Evolutionary conservation across 2,797 vertebrate genomes (phyloP).

Genomic region (Mormyrops boulengeri): DNA sequence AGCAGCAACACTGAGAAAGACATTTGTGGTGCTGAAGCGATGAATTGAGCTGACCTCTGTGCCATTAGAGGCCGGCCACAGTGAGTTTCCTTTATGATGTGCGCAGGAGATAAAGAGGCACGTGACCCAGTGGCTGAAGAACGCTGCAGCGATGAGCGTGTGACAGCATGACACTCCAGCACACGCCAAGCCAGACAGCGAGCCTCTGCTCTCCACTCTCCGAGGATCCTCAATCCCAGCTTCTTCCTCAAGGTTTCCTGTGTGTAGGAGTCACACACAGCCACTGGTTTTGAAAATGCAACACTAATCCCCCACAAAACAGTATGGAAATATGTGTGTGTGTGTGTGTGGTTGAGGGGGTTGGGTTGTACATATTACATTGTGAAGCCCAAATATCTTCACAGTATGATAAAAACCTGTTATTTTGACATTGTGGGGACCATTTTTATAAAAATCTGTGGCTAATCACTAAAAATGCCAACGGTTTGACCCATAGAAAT

Average conservation of each 20-base stretch:
- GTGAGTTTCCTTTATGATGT: neutral
- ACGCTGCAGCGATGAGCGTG: constrained; percentile 37
- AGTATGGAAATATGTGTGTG: neutral
- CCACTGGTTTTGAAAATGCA: constrained; percentile 17
- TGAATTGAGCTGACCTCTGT: neutral
- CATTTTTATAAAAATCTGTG: neutral
- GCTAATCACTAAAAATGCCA: neutral
- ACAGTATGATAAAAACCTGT: neutral
- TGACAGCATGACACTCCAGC: neutral
- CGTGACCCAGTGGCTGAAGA: constrained; percentile 54
- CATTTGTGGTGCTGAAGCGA: neutral
- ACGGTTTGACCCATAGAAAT: neutral
- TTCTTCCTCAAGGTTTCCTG: neutral
- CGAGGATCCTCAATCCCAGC: neutral
- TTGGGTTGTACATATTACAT: neutral
- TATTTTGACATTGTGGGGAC: neutral
- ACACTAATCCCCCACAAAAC: constrained; percentile 24
- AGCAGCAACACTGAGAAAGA: neutral
- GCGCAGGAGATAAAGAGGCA: constrained; percentile 53
- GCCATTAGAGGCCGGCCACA: neutral
- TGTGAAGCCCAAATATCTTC: neutral
- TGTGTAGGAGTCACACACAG: neutral
- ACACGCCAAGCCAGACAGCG: neutral
- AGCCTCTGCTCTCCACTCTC: neutral
- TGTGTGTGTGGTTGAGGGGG: neutral